These are phyloP conservation scores for Conus betulinus DNA, from an alignment of 1,140 invertebrate genomes.

Conservation along the genomic window DNA sequence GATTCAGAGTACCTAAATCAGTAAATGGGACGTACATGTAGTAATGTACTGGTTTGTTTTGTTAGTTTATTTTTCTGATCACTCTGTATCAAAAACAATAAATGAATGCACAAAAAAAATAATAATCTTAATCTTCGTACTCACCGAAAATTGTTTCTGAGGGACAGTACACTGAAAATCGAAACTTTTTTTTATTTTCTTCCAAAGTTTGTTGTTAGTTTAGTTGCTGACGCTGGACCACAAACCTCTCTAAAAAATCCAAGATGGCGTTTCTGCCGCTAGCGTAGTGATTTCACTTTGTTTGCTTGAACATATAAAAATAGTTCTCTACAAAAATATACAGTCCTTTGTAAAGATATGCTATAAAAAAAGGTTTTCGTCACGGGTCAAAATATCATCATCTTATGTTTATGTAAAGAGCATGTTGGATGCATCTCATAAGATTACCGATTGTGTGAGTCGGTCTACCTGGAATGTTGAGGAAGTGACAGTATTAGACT, in stretches of 20 bases:
- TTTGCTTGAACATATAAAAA: conserved; percentile 11
- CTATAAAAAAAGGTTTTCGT: not conserved
- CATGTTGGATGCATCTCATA: not conserved
- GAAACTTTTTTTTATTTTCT: not conserved
- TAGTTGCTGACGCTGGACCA: not conserved
- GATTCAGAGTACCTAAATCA: not conserved
- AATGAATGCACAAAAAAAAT: not conserved
- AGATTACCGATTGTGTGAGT: not conserved
- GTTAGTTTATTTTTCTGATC: no score
- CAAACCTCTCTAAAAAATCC: conserved; percentile 27
- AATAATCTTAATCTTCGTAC: not conserved
- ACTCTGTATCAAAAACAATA: not conserved
- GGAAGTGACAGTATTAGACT: conserved; percentile 9
- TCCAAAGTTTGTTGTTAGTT: not conserved
- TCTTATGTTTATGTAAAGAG: not conserved
- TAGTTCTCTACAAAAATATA: conserved; percentile 4
- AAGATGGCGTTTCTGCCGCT: conserved; percentile 27
- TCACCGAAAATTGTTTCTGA: conserved; percentile 31
- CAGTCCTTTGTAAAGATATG: not conserved
- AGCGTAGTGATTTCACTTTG: conserved; percentile 13
- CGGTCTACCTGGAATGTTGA: conserved; percentile 13
- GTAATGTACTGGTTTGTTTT: not conserved
- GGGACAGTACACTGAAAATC: not conserved
- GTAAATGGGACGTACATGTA: not conserved
- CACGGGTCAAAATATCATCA: not conserved